Conservation (phyloP, 2,797 vertebrate species). For the Tiaroga cobitis region DNA sequence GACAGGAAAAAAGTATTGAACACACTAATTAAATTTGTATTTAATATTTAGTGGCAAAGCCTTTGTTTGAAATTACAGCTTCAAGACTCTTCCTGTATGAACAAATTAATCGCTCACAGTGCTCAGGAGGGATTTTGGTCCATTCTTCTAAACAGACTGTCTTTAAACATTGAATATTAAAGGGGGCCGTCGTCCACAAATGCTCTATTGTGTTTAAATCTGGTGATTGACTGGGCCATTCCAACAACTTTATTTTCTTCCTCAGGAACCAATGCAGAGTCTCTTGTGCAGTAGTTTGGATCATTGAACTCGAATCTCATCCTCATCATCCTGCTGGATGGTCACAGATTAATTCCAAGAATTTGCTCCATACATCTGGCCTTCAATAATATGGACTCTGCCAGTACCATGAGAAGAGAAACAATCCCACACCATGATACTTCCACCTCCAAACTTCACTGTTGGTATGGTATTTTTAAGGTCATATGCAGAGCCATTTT, state of each 20-base stretch:
- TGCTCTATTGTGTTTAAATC: neutral
- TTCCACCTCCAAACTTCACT: neutral
- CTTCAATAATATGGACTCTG: too few relatives aligned
- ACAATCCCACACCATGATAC: neutral
- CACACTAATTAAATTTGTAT: neutral
- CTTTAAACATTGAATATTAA: neutral
- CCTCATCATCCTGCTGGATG: too few relatives aligned
- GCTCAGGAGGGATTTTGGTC: too few relatives aligned
- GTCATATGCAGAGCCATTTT: neutral
- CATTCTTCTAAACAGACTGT: too few relatives aligned
- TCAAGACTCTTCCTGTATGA: neutral
- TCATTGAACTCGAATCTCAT: neutral
- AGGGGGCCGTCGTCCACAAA: neutral
- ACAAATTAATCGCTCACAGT: neutral
- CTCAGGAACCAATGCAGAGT: neutral
- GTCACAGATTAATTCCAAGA: too few relatives aligned
- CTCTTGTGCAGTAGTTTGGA: neutral
- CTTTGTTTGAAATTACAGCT: neutral
- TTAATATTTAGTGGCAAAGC: neutral
- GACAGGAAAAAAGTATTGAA: neutral
- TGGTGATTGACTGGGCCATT: neutral
- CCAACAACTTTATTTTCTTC: neutral
- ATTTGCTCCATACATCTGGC: too few relatives aligned
- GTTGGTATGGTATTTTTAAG: neutral
- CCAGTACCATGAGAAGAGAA: too few relatives aligned